Evolutionary conservation across 2,113 vertebrate species (phyloP).

Genomic region (Pelobates fuscus): DNA sequence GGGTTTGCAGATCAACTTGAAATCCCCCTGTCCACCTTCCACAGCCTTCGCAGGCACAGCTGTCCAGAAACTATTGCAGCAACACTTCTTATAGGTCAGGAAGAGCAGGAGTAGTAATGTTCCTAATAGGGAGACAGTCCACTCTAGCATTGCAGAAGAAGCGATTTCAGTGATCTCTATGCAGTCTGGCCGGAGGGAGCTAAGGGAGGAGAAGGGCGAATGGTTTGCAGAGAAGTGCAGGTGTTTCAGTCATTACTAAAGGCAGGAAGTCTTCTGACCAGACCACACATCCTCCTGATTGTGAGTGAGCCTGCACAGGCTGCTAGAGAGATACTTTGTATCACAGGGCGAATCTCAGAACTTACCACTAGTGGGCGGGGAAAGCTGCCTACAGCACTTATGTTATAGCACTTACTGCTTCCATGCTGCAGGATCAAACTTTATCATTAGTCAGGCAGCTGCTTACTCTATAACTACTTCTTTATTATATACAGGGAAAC

Average conservation of each 20-base stretch:
- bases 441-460: too few relatives aligned
- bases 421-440: too few relatives aligned
- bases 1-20: constrained; percentile 70
- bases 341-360: background rate
- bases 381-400: background rate
- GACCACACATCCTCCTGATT: background rate
- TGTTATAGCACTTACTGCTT: too few relatives aligned
- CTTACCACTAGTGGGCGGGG: constrained; percentile 4
- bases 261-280: background rate
- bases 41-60: background rate
- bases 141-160: constrained; percentile 35
- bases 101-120: constrained; percentile 24
- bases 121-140: constrained; percentile 19
- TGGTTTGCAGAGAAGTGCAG: background rate
- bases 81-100: constrained; percentile 4
- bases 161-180: background rate
- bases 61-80: background rate
- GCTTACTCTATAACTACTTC: too few relatives aligned
- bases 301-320: background rate
- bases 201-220: background rate
- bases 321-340: background rate
- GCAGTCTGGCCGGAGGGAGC: too few relatives aligned
- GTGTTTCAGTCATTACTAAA: background rate
- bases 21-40: background rate
- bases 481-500: too few relatives aligned